These are phyloP conservation scores for Protodeltote pygarga DNA, from an alignment of 2,888 invertebrate species.

Conservation along the genomic window DNA sequence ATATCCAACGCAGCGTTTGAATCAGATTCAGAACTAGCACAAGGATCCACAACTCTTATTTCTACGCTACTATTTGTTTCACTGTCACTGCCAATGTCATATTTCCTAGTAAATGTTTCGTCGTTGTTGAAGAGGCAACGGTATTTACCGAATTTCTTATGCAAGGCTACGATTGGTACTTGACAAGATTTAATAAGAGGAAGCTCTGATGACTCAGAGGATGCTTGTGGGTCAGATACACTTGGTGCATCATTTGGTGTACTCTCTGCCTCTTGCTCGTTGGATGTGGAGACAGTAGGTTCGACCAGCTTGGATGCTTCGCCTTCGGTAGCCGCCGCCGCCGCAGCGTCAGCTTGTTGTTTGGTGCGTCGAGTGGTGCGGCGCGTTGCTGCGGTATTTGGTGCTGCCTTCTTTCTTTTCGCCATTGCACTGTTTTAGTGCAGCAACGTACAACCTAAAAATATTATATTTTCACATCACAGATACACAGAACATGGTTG, in stretches of 20 bases:
- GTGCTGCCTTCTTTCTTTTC: slow-evolving; percentile 77
- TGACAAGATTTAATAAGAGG: slow-evolving; percentile 56
- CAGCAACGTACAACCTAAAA: slow-evolving; percentile 69
- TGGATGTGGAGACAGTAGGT: slow-evolving; percentile 18
- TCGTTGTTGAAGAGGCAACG: slow-evolving; percentile 81
- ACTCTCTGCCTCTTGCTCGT: slow-evolving; percentile 29
- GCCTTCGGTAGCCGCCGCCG: slow-evolving; percentile 54
- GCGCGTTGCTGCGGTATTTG: slow-evolving; percentile 66
- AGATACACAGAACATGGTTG: slow-evolving; percentile 43
- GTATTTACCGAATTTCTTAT: slow-evolving; percentile 87
- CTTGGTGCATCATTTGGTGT: slow-evolving; percentile 30
- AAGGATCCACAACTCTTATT: slow-evolving; percentile 76
- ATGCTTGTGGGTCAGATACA: slow-evolving; percentile 46
- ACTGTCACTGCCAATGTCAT: slow-evolving; percentile 81
- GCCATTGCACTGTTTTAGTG: slow-evolving; percentile 67
- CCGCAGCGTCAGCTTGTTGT: slow-evolving; percentile 60
- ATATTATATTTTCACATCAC: slow-evolving; percentile 44
- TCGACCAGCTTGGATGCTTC: slow-evolving; percentile 61
- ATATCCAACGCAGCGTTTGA: slow-evolving; percentile 76
- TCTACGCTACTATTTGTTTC: slow-evolving; percentile 83
- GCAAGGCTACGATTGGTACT: slow-evolving; percentile 72
- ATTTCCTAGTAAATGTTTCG: slow-evolving; percentile 69
- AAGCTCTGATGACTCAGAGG: slow-evolving; percentile 38
- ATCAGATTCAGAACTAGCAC: slow-evolving; percentile 83
- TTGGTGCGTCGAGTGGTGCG: slow-evolving; percentile 77